Evolutionary conservation across 2,888 invertebrate genomes (phyloP).

Genomic region (Tinea semifulvella): DNA sequence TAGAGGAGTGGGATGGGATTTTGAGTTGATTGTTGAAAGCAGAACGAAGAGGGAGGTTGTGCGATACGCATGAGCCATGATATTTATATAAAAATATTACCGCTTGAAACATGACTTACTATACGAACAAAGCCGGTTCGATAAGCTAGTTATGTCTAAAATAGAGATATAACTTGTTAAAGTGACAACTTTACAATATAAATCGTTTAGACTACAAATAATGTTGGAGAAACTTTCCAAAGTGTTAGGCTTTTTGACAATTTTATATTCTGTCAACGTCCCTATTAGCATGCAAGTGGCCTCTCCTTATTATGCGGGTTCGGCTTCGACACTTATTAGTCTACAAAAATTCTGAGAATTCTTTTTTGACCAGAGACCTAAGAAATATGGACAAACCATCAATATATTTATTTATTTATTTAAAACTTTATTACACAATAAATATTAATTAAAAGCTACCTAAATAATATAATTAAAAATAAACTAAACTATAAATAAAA

Average conservation of each 20-base stretch:
- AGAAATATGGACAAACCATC: neutral
- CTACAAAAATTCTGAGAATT: conserved; percentile 56
- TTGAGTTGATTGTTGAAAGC: too few relatives aligned
- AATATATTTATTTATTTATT: neutral
- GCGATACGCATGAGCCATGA: too few relatives aligned
- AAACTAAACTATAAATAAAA: too few relatives aligned
- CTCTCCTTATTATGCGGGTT: conserved; percentile 58
- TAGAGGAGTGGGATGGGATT: too few relatives aligned
- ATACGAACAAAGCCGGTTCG: too few relatives aligned
- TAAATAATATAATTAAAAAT: too few relatives aligned
- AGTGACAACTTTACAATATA: neutral
- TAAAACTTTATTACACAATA: neutral
- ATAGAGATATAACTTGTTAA: too few relatives aligned
- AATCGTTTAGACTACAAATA: conserved; percentile 2
- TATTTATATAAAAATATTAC: too few relatives aligned
- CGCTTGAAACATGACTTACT: too few relatives aligned
- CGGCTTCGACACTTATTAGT: conserved; percentile 57
- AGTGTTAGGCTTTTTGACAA: conserved; percentile 44
- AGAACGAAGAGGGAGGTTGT: too few relatives aligned
- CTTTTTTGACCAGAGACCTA: conserved; percentile 14
- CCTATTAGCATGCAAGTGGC: conserved; percentile 53
- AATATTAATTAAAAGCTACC: too few relatives aligned
- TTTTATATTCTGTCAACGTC: conserved; percentile 57
- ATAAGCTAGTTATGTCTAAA: neutral
- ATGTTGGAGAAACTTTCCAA: conserved; percentile 24